Conservation (phyloP, 53 echinoderm and acorn worm species). For the Apostichopus leukothele region DNA sequence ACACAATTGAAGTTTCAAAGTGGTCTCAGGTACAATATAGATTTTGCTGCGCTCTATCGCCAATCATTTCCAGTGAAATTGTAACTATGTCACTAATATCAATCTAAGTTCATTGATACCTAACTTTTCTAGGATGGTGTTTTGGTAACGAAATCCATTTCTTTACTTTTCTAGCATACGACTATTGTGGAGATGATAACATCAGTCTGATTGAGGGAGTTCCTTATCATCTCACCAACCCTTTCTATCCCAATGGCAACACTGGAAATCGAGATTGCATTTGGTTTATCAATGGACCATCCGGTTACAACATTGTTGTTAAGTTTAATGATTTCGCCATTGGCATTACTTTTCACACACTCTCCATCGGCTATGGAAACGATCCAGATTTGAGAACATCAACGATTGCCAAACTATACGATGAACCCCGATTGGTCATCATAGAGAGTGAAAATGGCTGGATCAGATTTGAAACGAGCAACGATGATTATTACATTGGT, state of each 20-base stretch:
- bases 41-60: too few species aligned
- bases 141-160: too few species aligned
- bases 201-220: background rate
- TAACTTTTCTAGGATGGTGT: too few species aligned
- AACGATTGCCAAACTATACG: conserved; percentile 3
- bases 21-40: too few species aligned
- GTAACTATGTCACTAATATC: too few species aligned
- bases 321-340: background rate
- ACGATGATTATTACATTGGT: background rate
- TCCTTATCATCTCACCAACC: background rate
- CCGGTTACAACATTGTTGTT: conserved; percentile 16
- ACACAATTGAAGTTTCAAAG: too few species aligned
- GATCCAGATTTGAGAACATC: conserved; percentile 23
- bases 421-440: background rate
- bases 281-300: conserved; percentile 12
- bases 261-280: conserved; percentile 11
- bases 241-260: background rate
- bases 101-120: too few species aligned
- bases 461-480: conserved; percentile 27
- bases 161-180: background rate
- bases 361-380: conserved; percentile 17
- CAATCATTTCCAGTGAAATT: too few species aligned
- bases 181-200: conserved; percentile 12
- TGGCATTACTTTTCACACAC: background rate
- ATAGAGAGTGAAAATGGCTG: conserved; percentile 13